A percentile compares a stretch with the other conserved stretches of the same genome.
phyloP scores from a whole-genome alignment of 2,888 invertebrate genomes.

The Noctua fimbriata region DNA sequence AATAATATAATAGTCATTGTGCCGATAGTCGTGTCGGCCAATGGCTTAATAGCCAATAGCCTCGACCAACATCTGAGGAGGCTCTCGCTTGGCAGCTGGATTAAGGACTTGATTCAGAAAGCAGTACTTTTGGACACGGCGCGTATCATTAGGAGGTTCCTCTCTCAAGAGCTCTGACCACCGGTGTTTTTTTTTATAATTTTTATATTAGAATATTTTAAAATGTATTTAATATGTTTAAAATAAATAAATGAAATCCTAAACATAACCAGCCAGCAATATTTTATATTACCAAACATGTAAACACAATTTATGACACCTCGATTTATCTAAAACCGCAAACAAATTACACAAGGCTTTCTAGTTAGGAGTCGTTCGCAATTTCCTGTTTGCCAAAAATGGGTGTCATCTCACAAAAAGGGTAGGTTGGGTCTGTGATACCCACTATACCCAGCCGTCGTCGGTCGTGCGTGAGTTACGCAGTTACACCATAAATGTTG shows the following conservation, averaged over 20 bases:
- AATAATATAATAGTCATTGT: too few relatives aligned
- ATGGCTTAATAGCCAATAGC: too few relatives aligned
- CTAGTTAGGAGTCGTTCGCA: slow-evolving; percentile 81
- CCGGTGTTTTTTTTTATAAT: too few relatives aligned
- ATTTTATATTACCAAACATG: slow-evolving; percentile 9
- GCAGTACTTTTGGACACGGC: too few relatives aligned
- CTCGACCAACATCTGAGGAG: too few relatives aligned
- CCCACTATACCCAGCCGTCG: slow-evolving; percentile 55
- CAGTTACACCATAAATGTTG: slow-evolving; percentile 78
- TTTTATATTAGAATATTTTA: too few relatives aligned
- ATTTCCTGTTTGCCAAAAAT: slow-evolving; percentile 86
- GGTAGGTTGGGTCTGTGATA: slow-evolving; percentile 70
- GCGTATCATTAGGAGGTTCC: too few relatives aligned
- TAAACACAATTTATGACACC: slow-evolving; percentile 38
- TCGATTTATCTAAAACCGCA: slow-evolving; percentile 63
- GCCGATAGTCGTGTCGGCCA: too few relatives aligned
- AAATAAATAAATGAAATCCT: neutral
- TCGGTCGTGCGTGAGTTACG: slow-evolving; percentile 74
- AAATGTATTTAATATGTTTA: too few relatives aligned
- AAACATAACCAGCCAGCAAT: neutral
- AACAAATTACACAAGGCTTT: slow-evolving; percentile 81
- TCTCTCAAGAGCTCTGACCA: too few relatives aligned
- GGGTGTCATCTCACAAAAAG: slow-evolving; percentile 86
- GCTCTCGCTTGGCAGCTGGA: too few relatives aligned
- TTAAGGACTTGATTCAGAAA: too few relatives aligned